phyloP scores from a whole-genome alignment of 2,888 invertebrate genomes.

The Brachyptera risi region DNA sequence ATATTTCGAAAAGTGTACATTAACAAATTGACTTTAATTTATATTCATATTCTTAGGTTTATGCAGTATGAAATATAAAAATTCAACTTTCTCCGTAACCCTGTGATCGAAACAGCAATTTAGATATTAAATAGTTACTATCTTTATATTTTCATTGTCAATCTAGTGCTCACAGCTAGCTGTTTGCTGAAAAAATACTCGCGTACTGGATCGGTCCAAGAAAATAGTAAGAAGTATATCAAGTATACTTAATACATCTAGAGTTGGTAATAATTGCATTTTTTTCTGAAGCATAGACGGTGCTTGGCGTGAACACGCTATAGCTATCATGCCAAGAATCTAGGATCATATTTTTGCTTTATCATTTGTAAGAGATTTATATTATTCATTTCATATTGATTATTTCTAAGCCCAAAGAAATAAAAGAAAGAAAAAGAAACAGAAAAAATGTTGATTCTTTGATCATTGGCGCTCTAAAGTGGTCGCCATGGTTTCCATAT shows the following conservation, averaged over 20 bases:
- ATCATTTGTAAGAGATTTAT: slow-evolving; percentile 22
- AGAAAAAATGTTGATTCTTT: slow-evolving; percentile 19
- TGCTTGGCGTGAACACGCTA: background rate
- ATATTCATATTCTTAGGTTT: too few relatives aligned
- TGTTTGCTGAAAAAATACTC: too few relatives aligned
- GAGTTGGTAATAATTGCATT: background rate
- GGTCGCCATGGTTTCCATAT: slow-evolving; percentile 18
- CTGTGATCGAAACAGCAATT: too few relatives aligned
- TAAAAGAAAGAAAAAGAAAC: slow-evolving; percentile 10
- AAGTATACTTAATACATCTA: background rate
- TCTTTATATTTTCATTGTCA: too few relatives aligned
- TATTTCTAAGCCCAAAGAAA: slow-evolving; percentile 21
- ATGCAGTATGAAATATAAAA: too few relatives aligned
- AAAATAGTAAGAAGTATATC: background rate
- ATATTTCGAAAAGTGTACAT: too few relatives aligned
- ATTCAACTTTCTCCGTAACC: too few relatives aligned
- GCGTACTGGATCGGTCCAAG: too few relatives aligned
- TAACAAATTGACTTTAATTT: too few relatives aligned
- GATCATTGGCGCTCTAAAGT: slow-evolving; percentile 21
- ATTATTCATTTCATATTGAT: slow-evolving; percentile 21
- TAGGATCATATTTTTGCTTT: slow-evolving; percentile 22
- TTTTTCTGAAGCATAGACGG: background rate
- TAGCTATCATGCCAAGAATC: slow-evolving; percentile 13
- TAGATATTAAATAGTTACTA: too few relatives aligned
- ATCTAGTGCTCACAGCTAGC: too few relatives aligned